Base-by-base conservation (phyloP, 2,797 vertebrate genomes). In the Clarias laeviceps region DNA sequence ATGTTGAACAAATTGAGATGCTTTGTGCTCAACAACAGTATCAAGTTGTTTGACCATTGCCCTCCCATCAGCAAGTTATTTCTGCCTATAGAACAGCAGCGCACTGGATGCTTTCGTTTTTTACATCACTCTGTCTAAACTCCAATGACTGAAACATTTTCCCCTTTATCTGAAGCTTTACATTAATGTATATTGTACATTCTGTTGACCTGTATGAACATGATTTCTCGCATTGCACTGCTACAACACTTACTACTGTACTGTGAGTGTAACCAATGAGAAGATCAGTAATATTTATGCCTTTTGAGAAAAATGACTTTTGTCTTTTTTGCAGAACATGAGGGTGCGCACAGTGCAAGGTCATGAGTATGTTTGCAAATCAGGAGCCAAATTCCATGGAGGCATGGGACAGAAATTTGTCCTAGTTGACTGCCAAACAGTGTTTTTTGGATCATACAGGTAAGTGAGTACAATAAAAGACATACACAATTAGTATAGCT, bases 371-470 rank as follows among this genome's bases (percentile, higher is more conserved):
- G 94, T 96, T 92, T 98, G 97, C 92, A 97, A 95, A 91, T 96
- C 97, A 61, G 98, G 98, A 90, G 96, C 96, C 79, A 99, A 96
- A 95, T 99, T 99, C 92, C 93, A 97, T 86, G 98, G 98, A 22
- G 95, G 94, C 90, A 95, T 99, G 97, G 95, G 96, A 90, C 97
- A 99, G 93, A 98, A 94, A 90, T 99, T 99, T 94, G 91, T 99
- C 78, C 93, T 99, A 88, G 92, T 97, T 64, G 98, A 99, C 91
- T 99, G 97, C 90, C 96, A 97, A 72, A 99, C 96, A 84, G 96
- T 96, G 14, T 92, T 99, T 88, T 99, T 97, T 80, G 98, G 98
- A 90, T 97, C 98, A 84, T 99, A 99, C 95, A 99, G 98, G 98
- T 99, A 97, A 96, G 82, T 54, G 40, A 61, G 15, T 66, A 54